Evolutionary conservation across 2,797 vertebrate species (phyloP), one percentile per base, ranked within the genome.

Genomic region (Apogon talboti): DNA sequence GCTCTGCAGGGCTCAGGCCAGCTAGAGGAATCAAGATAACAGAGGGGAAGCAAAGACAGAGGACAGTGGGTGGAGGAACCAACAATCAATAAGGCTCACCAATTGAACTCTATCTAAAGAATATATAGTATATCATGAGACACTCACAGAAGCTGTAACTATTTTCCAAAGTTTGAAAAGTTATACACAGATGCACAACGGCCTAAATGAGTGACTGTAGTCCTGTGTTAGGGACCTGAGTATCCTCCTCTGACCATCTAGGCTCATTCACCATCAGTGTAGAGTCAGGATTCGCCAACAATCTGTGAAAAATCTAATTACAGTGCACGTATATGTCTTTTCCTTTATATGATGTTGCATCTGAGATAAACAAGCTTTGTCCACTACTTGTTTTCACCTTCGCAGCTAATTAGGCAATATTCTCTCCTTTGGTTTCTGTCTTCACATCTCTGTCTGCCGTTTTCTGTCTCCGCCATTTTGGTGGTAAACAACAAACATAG

Each of bases 1-100:
- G 97, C 92, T 99, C 98, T 61, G 97, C 98, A 11, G 97, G 96
- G 86, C 97, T 99, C 92, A 99, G 93, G 81, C 97, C 98, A 81
- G 96, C 96, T 98, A 46, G 30, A 62, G 6, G 51, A 21, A 7
- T 7, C 15, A 18, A 47, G 28, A 62, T 12, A 1, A 62, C 21
- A 51, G 14, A 18, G 19, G 8, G 42, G 43, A 35, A 5, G n/a
- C 2, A 37, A 9, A 37, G 46, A 18, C 1, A 45, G 30, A 30
- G 19, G 45, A 7, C n/a, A 19, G 13, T 15, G 0, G 45, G 15
- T 7, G 13, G 40, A 4, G 0, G 8, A 15, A 14, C 15, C 6
- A 13, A 3, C 1, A 13, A 40, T 35, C 9, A 35, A 9, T 35
- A 35, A 35, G 9, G 7, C 3, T 9, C 33, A 35, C 33, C 9